Conservation (phyloP, 2,888 invertebrate species). For the Cheilosia impressa region DNA sequence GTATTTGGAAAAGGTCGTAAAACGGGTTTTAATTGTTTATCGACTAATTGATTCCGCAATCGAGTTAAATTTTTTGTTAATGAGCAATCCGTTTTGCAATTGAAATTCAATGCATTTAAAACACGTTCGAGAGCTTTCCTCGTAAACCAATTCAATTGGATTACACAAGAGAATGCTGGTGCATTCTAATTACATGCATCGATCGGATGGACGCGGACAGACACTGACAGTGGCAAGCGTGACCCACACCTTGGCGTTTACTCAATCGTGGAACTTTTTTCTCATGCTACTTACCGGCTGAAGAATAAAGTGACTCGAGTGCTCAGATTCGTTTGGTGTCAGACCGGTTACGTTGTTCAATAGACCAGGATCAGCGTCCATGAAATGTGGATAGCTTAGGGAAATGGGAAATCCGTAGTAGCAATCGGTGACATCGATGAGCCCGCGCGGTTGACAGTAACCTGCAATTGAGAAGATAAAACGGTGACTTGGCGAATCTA, state of each 20-base stretch:
- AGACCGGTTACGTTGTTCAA: conserved; percentile 88
- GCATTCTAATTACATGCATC: conserved; percentile 38
- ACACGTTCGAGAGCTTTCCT: conserved; percentile 7
- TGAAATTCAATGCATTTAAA: conserved; percentile 32
- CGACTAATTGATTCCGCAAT: conserved; percentile 24
- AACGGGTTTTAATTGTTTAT: conserved; percentile 38
- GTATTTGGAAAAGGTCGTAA: conserved; percentile 43
- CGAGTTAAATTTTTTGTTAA: conserved; percentile 22
- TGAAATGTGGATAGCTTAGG: conserved; percentile 94
- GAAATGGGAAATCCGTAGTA: conserved; percentile 96
- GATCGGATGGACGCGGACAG: conserved; percentile 7
- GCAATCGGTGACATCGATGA: conserved; percentile 93
- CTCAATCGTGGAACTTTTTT: neutral
- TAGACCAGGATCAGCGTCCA: conserved; percentile 88
- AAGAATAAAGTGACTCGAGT: conserved; percentile 90
- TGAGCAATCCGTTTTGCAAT: conserved; percentile 10
- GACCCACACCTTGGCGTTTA: conserved; percentile 43
- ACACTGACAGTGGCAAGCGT: conserved; percentile 38
- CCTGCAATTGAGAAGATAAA: conserved; percentile 80
- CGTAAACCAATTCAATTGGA: conserved; percentile 9
- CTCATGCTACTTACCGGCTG: conserved; percentile 87
- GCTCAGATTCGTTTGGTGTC: conserved; percentile 86
- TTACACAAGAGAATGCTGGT: neutral
- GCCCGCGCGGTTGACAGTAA: conserved; percentile 89
- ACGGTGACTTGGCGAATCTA: conserved; percentile 18